Percentiles rank a stretch among this genome's conserved stretches.
Evolutionary conservation across 2,113 vertebrate species (phyloP).

Genomic region (Struthio camelus): DNA sequence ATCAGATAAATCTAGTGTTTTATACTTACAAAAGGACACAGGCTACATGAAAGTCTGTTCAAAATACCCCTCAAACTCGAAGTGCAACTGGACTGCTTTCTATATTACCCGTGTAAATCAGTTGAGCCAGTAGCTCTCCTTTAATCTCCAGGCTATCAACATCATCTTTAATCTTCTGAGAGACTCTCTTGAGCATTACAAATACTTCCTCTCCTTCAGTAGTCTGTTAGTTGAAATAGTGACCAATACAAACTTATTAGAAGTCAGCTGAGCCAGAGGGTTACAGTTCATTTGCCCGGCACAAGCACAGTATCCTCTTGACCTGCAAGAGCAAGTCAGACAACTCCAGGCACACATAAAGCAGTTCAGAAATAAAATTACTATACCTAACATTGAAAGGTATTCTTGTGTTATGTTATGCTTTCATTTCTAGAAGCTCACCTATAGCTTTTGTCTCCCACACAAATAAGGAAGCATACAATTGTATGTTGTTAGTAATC

Average conservation of each 20-base stretch:
- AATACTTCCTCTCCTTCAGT: not conserved
- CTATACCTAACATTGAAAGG: not conserved
- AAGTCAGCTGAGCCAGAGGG: not conserved
- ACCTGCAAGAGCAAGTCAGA: not conserved
- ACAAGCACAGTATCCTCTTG: not conserved
- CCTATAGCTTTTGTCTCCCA: not conserved
- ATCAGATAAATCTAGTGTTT: not conserved
- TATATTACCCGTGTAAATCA: not conserved
- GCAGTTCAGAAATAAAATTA: not conserved
- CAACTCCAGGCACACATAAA: not conserved
- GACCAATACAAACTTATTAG: not conserved
- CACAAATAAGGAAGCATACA: not conserved
- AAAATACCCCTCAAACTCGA: not conserved
- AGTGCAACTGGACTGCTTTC: not conserved
- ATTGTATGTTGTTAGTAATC: rapidly evolving
- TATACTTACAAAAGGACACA: not conserved
- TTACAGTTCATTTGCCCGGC: not conserved
- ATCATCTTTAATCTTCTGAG: not conserved
- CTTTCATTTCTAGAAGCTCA: not conserved
- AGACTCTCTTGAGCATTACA: not conserved
- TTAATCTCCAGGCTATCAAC: not conserved
- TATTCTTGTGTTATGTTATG: not conserved
- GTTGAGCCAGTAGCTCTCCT: not conserved
- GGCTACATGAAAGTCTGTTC: not conserved
- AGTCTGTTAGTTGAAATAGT: not conserved